These are phyloP conservation scores for Labeo rohita DNA, from an alignment of 2,113 vertebrate genomes.

Conservation along the genomic window DNA sequence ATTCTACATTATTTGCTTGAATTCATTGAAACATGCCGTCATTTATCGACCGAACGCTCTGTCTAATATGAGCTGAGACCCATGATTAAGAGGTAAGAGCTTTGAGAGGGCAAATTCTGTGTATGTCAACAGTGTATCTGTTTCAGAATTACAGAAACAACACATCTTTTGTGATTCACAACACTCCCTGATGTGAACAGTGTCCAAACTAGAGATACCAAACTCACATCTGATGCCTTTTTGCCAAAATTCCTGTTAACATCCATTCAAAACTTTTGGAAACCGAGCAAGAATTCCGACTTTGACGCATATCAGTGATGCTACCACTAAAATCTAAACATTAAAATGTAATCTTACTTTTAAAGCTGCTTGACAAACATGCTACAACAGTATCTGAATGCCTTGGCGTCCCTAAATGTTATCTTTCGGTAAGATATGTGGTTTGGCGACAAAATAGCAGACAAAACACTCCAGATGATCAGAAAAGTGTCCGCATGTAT, in stretches of 20 bases:
- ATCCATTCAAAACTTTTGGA: background rate
- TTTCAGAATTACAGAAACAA: constrained; percentile 25
- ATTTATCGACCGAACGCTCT: background rate
- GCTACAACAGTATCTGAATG: constrained; percentile 34
- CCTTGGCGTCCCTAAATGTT: constrained; percentile 30
- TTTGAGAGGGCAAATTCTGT: background rate
- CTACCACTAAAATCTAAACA: background rate
- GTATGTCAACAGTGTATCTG: constrained; percentile 40
- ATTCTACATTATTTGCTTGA: constrained; percentile 1
- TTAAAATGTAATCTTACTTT: constrained; percentile 11
- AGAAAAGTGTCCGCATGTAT: background rate
- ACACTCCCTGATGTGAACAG: constrained; percentile 20
- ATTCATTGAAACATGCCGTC: background rate
- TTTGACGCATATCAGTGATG: background rate
- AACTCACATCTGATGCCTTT: background rate
- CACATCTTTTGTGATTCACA: constrained; percentile 25
- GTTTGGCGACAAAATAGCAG: constrained; percentile 50
- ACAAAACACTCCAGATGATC: constrained; percentile 28
- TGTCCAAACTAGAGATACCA: background rate
- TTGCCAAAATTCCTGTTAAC: background rate
- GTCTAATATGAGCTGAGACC: background rate
- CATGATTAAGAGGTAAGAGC: background rate
- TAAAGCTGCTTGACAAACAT: constrained; percentile 5
- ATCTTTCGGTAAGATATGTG: constrained; percentile 31
- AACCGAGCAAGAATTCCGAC: background rate